Conservation (phyloP, 2,113 vertebrate species). For the Phalacrocorax carbo region DNA sequence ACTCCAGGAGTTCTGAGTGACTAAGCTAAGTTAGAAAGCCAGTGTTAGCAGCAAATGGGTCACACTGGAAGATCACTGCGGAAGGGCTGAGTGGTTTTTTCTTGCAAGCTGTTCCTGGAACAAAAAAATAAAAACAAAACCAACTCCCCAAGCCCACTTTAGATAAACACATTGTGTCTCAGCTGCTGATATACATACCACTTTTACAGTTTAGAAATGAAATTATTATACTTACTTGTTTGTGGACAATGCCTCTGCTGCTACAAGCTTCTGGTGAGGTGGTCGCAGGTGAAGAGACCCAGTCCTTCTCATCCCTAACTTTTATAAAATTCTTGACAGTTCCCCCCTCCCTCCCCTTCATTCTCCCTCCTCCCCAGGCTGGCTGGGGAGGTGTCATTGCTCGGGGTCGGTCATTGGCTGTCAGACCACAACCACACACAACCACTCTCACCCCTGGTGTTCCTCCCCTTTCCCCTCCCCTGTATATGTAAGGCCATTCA, state of each 20-base stretch:
- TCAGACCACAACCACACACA: background rate
- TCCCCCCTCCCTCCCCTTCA: background rate
- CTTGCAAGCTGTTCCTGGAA: constrained; percentile 17
- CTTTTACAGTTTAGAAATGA: background rate
- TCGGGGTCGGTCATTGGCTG: constrained; percentile 43
- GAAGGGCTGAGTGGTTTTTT: background rate
- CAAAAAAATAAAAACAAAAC: background rate
- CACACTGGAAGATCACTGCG: background rate
- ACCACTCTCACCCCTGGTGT: background rate
- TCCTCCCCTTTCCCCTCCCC: background rate
- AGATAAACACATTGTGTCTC: background rate
- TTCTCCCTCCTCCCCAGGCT: constrained; percentile 18
- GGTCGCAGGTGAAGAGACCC: background rate
- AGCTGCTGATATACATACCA: background rate
- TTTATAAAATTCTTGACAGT: constrained; percentile 64
- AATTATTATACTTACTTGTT: constrained; percentile 36
- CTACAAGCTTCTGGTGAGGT: constrained; percentile 1
- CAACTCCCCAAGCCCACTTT: background rate
- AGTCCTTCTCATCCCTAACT: background rate
- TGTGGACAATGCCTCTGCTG: background rate
- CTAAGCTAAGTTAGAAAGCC: constrained; percentile 6
- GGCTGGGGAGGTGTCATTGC: constrained; percentile 16
- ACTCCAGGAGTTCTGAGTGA: background rate
- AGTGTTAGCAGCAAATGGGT: background rate
- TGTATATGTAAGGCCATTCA: background rate